A percentile compares a stretch with the other conserved stretches of the same genome.
These are phyloP conservation scores for Drosophila kanekoi DNA, from an alignment of 2,888 invertebrate species.

Conservation along the genomic window DNA sequence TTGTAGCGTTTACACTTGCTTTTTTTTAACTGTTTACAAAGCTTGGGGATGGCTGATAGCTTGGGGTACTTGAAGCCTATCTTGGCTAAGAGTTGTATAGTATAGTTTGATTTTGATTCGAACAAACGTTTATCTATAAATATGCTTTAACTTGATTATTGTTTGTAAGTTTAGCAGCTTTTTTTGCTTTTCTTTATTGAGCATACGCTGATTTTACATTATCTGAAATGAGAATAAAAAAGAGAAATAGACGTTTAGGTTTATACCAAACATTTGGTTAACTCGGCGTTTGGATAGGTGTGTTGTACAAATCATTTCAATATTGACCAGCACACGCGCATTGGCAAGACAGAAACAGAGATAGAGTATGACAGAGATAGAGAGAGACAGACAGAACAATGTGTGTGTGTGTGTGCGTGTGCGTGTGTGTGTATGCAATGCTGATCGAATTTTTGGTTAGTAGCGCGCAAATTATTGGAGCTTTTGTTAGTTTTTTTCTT, in stretches of 20 bases:
- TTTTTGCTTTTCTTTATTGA: conserved; percentile 54
- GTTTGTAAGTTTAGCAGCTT: conserved; percentile 47
- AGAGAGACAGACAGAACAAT: conserved; percentile 15
- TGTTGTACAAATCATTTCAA: conserved; percentile 10
- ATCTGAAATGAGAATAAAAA: conserved; percentile 84
- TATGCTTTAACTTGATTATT: conserved; percentile 38
- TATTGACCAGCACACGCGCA: conserved; percentile 18
- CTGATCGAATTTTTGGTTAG: conserved; percentile 46
- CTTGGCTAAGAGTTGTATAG: conserved; percentile 47
- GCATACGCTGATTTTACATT: conserved; percentile 83
- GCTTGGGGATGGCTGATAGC: conserved; percentile 69
- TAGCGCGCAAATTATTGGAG: conserved; percentile 61
- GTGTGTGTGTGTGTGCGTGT: conserved; percentile 4
- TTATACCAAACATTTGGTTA: conserved; percentile 68
- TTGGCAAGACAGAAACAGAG: conserved; percentile 22
- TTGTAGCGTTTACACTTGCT: conserved; percentile 54
- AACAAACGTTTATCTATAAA: conserved; percentile 49
- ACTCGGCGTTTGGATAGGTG: conserved; percentile 18
- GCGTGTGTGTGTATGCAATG: conserved; percentile 14
- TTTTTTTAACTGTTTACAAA: conserved; percentile 61
- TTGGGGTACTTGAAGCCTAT: conserved; percentile 62
- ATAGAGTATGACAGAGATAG: conserved; percentile 40
- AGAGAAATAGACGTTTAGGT: conserved; percentile 79
- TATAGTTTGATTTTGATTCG: conserved; percentile 52
- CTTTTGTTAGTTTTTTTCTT: conserved; percentile 43